Evolutionary conservation across 2,797 vertebrate genomes (phyloP).

Genomic region (Amblyraja radiata): DNA sequence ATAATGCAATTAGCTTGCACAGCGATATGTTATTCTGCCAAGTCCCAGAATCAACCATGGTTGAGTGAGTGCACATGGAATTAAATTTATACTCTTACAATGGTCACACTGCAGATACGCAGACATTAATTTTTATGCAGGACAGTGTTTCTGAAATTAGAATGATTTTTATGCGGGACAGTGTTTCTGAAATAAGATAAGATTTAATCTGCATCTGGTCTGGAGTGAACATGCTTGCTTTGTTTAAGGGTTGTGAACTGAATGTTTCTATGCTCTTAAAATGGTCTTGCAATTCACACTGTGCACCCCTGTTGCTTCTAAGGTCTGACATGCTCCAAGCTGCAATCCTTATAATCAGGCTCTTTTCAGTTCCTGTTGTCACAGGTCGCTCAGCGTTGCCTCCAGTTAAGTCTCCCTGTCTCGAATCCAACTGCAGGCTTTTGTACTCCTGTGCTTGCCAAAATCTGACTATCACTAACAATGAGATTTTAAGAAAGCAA

Average conservation of each 20-base stretch:
- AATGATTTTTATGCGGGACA: not conserved
- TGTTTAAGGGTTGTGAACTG: not conserved
- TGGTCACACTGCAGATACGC: not conserved
- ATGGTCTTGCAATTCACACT: not conserved
- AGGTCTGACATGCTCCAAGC: not conserved
- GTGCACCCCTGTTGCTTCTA: not conserved
- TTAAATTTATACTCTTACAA: not conserved
- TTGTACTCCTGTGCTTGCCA: slow-evolving; percentile 9
- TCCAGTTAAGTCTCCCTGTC: slow-evolving; percentile 33
- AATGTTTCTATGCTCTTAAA: not conserved
- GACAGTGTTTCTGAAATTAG: not conserved
- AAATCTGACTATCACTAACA: slow-evolving; percentile 31
- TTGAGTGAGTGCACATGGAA: not conserved
- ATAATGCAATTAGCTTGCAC: not conserved
- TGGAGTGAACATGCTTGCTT: too few relatives aligned
- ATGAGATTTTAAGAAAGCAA: slow-evolving; percentile 10
- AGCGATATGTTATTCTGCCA: too few relatives aligned
- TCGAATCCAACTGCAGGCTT: slow-evolving; percentile 22
- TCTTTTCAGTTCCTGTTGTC: slow-evolving; percentile 35
- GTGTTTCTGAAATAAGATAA: not conserved
- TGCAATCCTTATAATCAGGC: slow-evolving; percentile 15
- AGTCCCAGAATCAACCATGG: not conserved
- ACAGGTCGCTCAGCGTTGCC: slow-evolving; percentile 23
- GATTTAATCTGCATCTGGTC: not conserved
- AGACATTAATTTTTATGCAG: not conserved